phyloP scores from a whole-genome alignment of 1,140 invertebrate genomes.

The Euura saliciscinereae region DNA sequence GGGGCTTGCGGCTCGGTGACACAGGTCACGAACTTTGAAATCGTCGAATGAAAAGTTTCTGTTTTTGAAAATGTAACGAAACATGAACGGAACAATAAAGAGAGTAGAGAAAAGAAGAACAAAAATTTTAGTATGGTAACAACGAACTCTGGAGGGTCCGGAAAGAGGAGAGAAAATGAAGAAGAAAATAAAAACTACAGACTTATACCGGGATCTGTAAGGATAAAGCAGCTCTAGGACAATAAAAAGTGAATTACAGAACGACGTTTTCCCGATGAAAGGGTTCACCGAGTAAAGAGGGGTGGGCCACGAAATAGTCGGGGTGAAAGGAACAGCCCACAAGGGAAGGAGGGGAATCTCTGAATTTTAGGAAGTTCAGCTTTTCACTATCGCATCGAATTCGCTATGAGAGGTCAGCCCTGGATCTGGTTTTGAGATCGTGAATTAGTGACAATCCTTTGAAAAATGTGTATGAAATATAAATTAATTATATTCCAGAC shows the following conservation, averaged over 20 bases:
- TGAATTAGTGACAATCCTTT: neutral
- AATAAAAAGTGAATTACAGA: conserved; percentile 35
- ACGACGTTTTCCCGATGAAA: conserved; percentile 45
- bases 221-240: neutral
- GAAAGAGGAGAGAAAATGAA: neutral
- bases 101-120: neutral
- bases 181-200: neutral
- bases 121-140: no score
- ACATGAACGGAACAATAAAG: neutral
- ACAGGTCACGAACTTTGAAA: neutral
- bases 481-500: neutral
- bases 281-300: conserved; percentile 41
- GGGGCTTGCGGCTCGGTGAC: neutral
- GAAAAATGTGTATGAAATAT: neutral
- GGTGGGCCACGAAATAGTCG: conserved; percentile 30
- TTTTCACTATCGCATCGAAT: conserved; percentile 49
- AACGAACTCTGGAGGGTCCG: no score
- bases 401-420: conserved; percentile 22
- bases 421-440: neutral
- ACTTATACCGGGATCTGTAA: neutral
- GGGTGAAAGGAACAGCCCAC: conserved; percentile 12
- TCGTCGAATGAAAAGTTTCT: neutral
- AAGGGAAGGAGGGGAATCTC: conserved; percentile 24
- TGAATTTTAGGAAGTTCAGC: conserved; percentile 50
- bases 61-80: neutral